These are phyloP conservation scores for Lepidothrix coronata DNA, from an alignment of 2,113 vertebrate species.

Conservation along the genomic window DNA sequence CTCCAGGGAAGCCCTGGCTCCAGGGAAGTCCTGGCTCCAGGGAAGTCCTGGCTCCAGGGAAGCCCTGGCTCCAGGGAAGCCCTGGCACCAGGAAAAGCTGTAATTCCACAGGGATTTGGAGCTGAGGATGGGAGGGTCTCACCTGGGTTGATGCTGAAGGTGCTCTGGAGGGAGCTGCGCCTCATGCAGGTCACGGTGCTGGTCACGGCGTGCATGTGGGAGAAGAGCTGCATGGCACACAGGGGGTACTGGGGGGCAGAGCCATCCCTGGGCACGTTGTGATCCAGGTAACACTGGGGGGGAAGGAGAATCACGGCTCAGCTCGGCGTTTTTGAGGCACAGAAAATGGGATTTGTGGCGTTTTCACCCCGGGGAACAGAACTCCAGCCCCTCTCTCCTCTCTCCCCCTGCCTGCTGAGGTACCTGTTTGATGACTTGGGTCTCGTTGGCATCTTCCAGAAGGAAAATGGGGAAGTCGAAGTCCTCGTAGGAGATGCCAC, in stretches of 20 bases:
- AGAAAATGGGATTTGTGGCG: background rate
- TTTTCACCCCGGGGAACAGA: background rate
- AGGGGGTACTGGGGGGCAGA: conserved; percentile 80
- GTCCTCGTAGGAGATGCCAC: conserved; percentile 86
- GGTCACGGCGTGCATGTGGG: conserved; percentile 91
- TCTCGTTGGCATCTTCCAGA: conserved; percentile 87
- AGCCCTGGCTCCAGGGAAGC: too few species aligned
- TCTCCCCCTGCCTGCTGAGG: too few species aligned
- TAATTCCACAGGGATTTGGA: too few species aligned
- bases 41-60: background rate
- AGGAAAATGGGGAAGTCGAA: conserved; percentile 93
- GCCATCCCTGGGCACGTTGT: conserved; percentile 77
- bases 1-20: background rate
- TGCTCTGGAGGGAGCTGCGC: conserved; percentile 82
- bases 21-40: background rate
- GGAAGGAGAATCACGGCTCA: background rate
- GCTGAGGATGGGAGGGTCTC: background rate
- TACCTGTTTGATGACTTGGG: conserved; percentile 88
- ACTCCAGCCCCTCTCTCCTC: background rate
- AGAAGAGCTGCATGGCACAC: conserved; percentile 92
- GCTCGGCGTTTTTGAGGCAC: background rate
- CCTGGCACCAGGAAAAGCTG: too few species aligned
- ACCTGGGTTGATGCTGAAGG: conserved; percentile 91
- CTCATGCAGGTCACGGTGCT: conserved; percentile 93
- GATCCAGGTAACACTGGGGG: conserved; percentile 83